Evolutionary conservation across 2,888 invertebrate species (phyloP).

Genomic region (Chalcis sispes): DNA sequence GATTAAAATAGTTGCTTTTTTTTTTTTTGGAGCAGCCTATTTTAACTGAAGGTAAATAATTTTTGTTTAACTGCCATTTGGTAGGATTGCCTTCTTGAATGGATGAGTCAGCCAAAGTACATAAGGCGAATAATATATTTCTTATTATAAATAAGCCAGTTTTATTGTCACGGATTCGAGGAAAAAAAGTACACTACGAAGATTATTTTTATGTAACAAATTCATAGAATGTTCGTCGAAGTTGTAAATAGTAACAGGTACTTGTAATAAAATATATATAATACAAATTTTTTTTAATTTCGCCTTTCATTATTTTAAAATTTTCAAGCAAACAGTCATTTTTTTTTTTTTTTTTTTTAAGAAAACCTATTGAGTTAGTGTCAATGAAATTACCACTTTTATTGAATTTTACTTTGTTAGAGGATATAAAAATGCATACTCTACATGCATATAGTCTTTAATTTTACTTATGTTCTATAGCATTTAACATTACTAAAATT

Average conservation of each 20-base stretch:
- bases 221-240: conserved; percentile 65
- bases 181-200: conserved; percentile 59
- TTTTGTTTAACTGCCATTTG: conserved; percentile 36
- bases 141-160: conserved; percentile 36
- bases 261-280: conserved; percentile 72
- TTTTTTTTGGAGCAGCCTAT: conserved; percentile 7
- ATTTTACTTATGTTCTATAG: too few species aligned
- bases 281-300: conserved; percentile 57
- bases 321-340: not conserved
- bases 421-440: too few species aligned
- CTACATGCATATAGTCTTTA: too few species aligned
- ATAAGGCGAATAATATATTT: conserved; percentile 33
- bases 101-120: conserved; percentile 43
- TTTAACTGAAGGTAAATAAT: conserved; percentile 27
- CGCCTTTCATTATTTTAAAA: too few species aligned
- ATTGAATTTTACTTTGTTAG: too few species aligned
- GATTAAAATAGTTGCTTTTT: conserved; percentile 5
- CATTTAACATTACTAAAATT: too few species aligned
- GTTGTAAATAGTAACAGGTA: conserved; percentile 62
- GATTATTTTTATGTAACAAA: conserved; percentile 72
- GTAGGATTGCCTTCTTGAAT: conserved; percentile 36
- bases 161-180: conserved; percentile 32
- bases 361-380: too few species aligned
- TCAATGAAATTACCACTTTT: too few species aligned
- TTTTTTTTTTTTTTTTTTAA: not conserved